Conservation (phyloP, 2,113 vertebrate species). For the Fulica atra region DNA sequence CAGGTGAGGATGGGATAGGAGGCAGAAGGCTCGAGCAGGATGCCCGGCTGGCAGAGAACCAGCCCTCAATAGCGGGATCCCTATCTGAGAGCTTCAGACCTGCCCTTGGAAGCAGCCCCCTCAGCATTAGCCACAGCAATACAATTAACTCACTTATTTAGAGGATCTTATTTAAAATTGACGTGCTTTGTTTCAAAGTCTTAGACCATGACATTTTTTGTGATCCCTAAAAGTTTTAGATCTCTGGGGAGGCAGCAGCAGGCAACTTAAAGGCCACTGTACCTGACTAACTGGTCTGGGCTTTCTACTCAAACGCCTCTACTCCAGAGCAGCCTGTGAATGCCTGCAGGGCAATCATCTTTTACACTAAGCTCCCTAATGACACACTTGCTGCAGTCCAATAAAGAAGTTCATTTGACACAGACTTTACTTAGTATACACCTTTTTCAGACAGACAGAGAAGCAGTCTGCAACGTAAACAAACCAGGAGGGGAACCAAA, state of each 20-base stretch:
- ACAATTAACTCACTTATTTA: not conserved
- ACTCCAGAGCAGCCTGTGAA: not conserved
- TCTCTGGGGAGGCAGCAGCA: not conserved
- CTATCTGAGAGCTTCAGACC: not conserved
- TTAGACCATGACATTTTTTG: not conserved
- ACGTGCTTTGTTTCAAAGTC: not conserved
- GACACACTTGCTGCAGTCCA: not conserved
- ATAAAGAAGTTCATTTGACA: not conserved
- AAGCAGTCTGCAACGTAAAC: not conserved
- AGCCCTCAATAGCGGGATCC: not conserved
- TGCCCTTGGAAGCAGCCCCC: not conserved
- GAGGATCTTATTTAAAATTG: not conserved
- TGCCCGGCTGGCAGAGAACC: not conserved
- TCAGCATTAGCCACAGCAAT: not conserved
- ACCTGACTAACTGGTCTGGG: conserved; percentile 15
- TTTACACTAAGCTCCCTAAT: conserved; percentile 12
- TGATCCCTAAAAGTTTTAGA: not conserved
- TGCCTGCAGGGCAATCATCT: conserved; percentile 18
- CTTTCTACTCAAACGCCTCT: not conserved
- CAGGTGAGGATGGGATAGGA: conserved; percentile 23
- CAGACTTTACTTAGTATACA: not conserved
- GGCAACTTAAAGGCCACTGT: not conserved
- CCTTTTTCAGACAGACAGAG: not conserved
- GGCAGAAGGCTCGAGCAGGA: not conserved
- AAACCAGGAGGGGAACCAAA: not conserved